phyloP scores from a whole-genome alignment of 2,797 vertebrate genomes.

The Enteromius unitaeniatus region DNA sequence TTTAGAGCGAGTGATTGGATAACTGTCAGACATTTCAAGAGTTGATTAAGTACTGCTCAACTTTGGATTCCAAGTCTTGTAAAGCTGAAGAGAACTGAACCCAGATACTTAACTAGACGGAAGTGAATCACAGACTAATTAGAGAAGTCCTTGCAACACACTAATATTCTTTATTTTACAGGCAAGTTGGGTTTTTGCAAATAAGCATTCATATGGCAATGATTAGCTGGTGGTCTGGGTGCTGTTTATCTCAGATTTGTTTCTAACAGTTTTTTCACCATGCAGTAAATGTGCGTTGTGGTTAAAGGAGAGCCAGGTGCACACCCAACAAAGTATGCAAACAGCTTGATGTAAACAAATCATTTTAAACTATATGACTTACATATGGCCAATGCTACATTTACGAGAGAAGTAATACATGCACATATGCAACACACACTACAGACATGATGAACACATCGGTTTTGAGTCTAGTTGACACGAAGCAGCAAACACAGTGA shows the following conservation, averaged over 20 bases:
- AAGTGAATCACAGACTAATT: background rate
- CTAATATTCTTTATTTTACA: background rate
- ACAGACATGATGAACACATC: background rate
- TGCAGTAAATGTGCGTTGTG: background rate
- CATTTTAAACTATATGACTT: background rate
- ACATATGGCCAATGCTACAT: background rate
- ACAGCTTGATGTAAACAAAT: background rate
- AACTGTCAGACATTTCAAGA: background rate
- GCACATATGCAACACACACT: background rate
- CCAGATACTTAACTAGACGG: background rate
- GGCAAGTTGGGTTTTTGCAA: background rate
- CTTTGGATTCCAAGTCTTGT: background rate
- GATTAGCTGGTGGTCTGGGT: constrained; percentile 5
- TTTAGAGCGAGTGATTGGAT: background rate
- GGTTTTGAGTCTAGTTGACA: background rate
- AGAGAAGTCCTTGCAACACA: background rate
- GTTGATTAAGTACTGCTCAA: background rate
- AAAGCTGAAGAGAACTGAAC: background rate
- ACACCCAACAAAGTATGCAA: background rate
- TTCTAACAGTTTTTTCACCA: background rate
- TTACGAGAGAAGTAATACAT: background rate
- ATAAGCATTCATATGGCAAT: background rate
- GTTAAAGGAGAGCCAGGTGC: background rate
- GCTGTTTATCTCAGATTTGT: background rate
- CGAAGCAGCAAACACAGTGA: background rate